Conservation (phyloP, 2,797 vertebrate species). For the Gallinago nigripennis region DNA sequence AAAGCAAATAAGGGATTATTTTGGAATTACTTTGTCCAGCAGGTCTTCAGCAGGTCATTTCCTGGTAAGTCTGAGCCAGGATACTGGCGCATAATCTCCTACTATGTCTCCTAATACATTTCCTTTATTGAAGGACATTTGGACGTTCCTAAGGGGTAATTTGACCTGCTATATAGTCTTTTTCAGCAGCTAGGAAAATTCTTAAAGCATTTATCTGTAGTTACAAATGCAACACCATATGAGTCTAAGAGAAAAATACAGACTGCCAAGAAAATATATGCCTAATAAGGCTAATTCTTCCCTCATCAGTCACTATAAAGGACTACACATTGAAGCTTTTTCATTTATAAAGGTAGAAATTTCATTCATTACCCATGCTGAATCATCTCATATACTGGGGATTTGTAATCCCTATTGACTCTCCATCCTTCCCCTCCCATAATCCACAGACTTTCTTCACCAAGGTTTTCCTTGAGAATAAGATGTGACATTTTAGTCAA, state of each 20-base stretch:
- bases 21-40: neutral
- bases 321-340: neutral
- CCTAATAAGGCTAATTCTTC: neutral
- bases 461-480: neutral
- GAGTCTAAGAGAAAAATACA: neutral
- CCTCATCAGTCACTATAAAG: neutral
- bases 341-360: neutral
- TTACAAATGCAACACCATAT: neutral
- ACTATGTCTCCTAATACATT: neutral
- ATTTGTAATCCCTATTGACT: neutral
- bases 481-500: neutral
- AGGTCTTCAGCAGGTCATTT: neutral
- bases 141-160: neutral
- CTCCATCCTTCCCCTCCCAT: neutral
- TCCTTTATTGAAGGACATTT: neutral
- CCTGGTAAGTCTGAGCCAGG: neutral
- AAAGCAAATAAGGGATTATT: neutral
- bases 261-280: neutral
- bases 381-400: neutral
- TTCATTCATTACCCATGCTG: neutral
- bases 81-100: neutral
- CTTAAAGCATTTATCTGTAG: neutral
- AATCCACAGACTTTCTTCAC: neutral
- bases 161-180: neutral
- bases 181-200: neutral